Percentiles rank a stretch among this genome's conserved stretches.
phyloP scores from a whole-genome alignment of 35 echinoderm and acorn worm genomes.

The Ophioderma brevispina region DNA sequence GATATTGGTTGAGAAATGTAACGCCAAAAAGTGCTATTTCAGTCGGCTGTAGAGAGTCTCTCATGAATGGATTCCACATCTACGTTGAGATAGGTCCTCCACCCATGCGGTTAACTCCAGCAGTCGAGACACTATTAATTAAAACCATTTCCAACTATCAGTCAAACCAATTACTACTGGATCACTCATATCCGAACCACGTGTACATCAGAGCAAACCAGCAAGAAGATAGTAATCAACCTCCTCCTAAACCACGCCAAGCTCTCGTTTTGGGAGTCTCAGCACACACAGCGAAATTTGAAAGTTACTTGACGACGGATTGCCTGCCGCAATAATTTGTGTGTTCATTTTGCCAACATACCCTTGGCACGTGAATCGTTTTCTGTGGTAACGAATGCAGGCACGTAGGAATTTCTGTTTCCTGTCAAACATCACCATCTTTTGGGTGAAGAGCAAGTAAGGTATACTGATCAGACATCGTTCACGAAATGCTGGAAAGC shows the following conservation, averaged over 20 bases:
- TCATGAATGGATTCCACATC: constrained; percentile 27
- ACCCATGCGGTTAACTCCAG: constrained; percentile 20
- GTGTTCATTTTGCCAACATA: constrained; percentile 34
- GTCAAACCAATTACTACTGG: neutral
- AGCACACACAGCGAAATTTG: neutral
- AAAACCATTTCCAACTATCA: neutral
- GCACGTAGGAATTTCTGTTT: neutral
- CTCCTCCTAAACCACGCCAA: neutral
- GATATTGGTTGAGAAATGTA: constrained; percentile 56
- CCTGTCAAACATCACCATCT: constrained; percentile 19
- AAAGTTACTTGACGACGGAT: neutral
- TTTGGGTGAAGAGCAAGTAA: constrained; percentile 18
- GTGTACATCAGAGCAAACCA: constrained; percentile 5
- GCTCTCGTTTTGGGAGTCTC: neutral
- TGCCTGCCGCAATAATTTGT: neutral
- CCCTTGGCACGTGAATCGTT: constrained; percentile 50
- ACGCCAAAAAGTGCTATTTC: constrained; percentile 36
- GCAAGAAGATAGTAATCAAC: constrained; percentile 17
- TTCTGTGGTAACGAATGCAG: neutral
- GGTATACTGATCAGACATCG: neutral
- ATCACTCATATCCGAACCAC: constrained; percentile 23
- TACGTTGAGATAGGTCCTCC: constrained; percentile 39
- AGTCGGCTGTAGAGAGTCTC: neutral
- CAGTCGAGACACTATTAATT: constrained; percentile 28
- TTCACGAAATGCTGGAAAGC: constrained; percentile 17